phyloP scores from a whole-genome alignment of 2,888 invertebrate genomes.

The Diarsia brunnea region DNA sequence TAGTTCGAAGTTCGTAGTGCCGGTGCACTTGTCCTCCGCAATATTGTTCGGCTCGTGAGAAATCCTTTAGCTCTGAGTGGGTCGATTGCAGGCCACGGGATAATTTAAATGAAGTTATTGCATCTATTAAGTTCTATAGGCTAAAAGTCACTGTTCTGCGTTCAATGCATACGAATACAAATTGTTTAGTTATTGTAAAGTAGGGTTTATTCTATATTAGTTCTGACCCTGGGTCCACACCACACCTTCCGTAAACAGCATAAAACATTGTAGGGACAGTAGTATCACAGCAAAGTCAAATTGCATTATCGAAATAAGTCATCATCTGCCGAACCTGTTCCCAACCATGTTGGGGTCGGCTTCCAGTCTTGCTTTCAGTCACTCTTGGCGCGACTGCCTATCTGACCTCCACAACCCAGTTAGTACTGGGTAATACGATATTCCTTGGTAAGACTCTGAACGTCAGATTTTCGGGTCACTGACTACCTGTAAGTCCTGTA shows the following conservation, averaged over 20 bases:
- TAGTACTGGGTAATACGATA: no score
- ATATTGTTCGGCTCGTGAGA: conserved; percentile 63
- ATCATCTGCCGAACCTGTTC: no score
- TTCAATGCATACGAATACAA: conserved; percentile 53
- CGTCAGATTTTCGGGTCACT: no score
- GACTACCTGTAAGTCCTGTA: no score
- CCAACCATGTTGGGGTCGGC: no score
- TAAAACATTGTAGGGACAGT: neutral
- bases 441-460: no score
- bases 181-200: conserved; percentile 45
- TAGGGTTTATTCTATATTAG: conserved; percentile 21
- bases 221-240: conserved; percentile 22
- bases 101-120: conserved; percentile 67
- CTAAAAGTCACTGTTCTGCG: conserved; percentile 58
- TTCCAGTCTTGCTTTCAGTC: no score
- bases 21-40: conserved; percentile 63
- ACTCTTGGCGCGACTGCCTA: no score
- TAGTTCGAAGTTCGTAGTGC: conserved; percentile 62
- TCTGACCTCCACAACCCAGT: no score
- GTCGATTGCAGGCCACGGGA: conserved; percentile 53
- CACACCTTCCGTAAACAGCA: neutral
- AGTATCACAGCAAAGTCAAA: neutral
- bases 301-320: neutral
- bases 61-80: conserved; percentile 60
- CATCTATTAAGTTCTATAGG: conserved; percentile 64